Evolutionary conservation across 2,113 vertebrate genomes (phyloP), one percentile per base, ranked within the genome.

Genomic region (Lates calcarifer): DNA sequence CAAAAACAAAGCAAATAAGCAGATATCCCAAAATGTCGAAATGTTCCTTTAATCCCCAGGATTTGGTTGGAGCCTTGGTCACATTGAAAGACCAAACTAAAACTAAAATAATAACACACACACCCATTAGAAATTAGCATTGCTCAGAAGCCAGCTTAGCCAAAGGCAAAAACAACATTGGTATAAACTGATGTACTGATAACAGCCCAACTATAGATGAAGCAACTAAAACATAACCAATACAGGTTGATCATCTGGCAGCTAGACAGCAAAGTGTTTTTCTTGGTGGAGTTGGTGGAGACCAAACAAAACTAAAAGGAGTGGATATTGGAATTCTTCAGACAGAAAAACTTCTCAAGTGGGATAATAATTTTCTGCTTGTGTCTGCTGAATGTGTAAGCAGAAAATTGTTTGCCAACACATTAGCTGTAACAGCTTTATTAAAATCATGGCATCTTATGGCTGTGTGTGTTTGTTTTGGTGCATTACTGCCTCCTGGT

Each of bases 401-500:
- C 18, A 6, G 43, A 18, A 45, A 51, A n/a, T n/a, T 51, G 47
- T 53, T 53, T n/a, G 49, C 49, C 12, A 53, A 24, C n/a, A 43
- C 4, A 2, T 17, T 45, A 43, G 39, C 39, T 60, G 26, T n/a
- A 33, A 45, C 7, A 18, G 31, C 43, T 14, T 41, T 3, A 51
- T 51, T 51, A 61, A 60, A 22, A n/a, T 6, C 2, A 47, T 43
- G 15, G 13, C 49, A 28, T 55, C 24, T 20, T 5, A 35, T 18
- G 35, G 14, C 13, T 24, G 14, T 33, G 6, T 56, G 26, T 76
- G 28, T 39, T 65, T 60, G 69, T 73, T 80, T 65, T 31, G 18
- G 18, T 47, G 39, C 33, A 28, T 68, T 51, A 51, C 6, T 63
- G 35, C 60, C 60, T 14, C 35, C 20, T 39, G 10, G 14, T 67